Evolutionary conservation across 2,113 vertebrate species (phyloP).

Genomic region (Urocitellus parryii): DNA sequence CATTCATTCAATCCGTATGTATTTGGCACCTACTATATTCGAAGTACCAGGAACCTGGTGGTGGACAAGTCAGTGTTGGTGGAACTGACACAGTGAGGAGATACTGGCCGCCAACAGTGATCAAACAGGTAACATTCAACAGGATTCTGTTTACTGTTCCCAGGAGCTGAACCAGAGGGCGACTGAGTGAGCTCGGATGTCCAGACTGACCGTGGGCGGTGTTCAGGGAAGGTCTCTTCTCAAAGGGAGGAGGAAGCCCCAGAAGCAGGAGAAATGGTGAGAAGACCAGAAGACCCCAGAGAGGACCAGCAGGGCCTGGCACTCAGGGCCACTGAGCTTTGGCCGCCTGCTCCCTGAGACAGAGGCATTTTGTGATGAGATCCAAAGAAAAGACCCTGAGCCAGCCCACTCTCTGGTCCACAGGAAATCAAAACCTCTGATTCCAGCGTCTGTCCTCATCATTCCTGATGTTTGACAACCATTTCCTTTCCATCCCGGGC

Average conservation of each 20-base stretch:
- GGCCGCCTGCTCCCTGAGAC: not conserved
- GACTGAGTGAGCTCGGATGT: accelerated
- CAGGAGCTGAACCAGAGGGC: not conserved
- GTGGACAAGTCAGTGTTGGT: accelerated
- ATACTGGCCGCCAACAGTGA: accelerated
- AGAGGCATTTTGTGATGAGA: not conserved
- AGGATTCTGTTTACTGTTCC: no score
- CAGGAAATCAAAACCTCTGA: slow-evolving; percentile 80
- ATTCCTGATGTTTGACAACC: slow-evolving; percentile 82
- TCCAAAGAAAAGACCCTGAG: not conserved
- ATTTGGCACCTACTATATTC: not conserved
- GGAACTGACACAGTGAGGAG: not conserved
- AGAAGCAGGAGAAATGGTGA: no score
- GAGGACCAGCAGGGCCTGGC: accelerated
- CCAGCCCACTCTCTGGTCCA: not conserved
- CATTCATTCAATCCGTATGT: not conserved
- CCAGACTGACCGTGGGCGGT: not conserved
- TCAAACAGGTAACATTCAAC: not conserved
- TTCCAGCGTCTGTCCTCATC: slow-evolving; percentile 83
- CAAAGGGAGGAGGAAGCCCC: not conserved
- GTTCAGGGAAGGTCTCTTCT: not conserved
- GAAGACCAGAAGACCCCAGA: not conserved
- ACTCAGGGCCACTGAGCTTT: not conserved
- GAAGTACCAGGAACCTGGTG: not conserved
- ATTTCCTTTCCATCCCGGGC: slow-evolving; percentile 84